These are phyloP conservation scores for Drosophila biarmipes DNA, from an alignment of 1,140 invertebrate genomes.

Conservation along the genomic window DNA sequence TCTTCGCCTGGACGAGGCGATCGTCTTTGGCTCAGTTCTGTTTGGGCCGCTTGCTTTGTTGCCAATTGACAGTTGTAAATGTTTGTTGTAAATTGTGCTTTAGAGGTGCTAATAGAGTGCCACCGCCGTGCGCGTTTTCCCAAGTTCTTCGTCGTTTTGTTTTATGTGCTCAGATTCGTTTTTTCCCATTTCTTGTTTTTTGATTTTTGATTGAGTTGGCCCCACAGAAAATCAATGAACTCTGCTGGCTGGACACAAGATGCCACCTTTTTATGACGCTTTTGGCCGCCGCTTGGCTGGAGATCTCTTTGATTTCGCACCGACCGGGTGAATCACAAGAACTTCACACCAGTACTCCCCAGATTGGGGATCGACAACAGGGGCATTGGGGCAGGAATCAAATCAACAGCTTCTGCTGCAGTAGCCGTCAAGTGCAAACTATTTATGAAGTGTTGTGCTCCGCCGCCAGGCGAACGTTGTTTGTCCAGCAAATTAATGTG, in stretches of 20 bases:
- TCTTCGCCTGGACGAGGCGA: slow-evolving; percentile 10
- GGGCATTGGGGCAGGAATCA: slow-evolving; percentile 12
- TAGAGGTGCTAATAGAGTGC: slow-evolving; percentile 84
- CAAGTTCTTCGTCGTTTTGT: slow-evolving; percentile 49
- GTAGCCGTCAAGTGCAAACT: slow-evolving; percentile 72
- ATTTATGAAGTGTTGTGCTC: slow-evolving; percentile 62
- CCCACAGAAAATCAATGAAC: slow-evolving; percentile 75
- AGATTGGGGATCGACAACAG: neutral
- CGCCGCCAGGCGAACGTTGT: slow-evolving; percentile 36
- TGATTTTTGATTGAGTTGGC: slow-evolving; percentile 71
- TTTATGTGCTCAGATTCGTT: slow-evolving; percentile 31
- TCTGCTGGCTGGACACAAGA: slow-evolving; percentile 50
- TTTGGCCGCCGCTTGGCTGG: slow-evolving; percentile 39
- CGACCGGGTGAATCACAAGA: slow-evolving; percentile 76
- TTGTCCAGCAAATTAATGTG: slow-evolving; percentile 73
- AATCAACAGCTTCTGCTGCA: slow-evolving; percentile 44
- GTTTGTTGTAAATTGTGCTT: slow-evolving; percentile 82
- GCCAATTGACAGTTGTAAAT: slow-evolving; percentile 84
- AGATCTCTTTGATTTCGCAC: slow-evolving; percentile 74
- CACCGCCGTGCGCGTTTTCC: slow-evolving; percentile 79
- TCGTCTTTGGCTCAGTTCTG: slow-evolving; percentile 5
- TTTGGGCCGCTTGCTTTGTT: slow-evolving; percentile 61
- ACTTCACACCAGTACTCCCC: slow-evolving; percentile 55
- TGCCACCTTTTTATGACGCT: slow-evolving; percentile 70
- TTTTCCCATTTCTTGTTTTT: slow-evolving; percentile 1